Evolutionary conservation across 2,113 vertebrate species (phyloP), one percentile per base, ranked within the genome.

Genomic region (Gasterosteus nipponicus): DNA sequence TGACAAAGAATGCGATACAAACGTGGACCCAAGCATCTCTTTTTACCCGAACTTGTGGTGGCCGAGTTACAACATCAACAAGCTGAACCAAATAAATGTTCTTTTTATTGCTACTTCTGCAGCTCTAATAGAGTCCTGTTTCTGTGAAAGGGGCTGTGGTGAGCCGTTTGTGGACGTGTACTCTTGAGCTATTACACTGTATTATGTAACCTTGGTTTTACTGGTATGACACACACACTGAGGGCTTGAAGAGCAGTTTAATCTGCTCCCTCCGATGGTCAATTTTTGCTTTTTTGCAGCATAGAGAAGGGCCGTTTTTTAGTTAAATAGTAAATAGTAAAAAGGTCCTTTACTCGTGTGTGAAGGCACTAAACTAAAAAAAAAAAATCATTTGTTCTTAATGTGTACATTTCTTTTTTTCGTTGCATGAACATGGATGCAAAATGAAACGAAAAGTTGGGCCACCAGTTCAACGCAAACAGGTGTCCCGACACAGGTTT

Each of bases 271-370:
- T 79, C 66, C 26, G 69, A 84, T 78, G 47, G 72, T 26, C 46
- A 19, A 63, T 70, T 81, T 80, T 35, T 1, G 33, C 66, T 82
- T 59, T 33, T 5, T 33, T 54, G 84, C 69, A 67, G 60, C 38
- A 51, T 0, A 86, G 57, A 92, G 88, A 89, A 93, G 89, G 80
- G 61, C 62, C 83, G 77, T 76, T 90, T 26, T 92, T 81, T 83
- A 78, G 77, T 81, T 86, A 57, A 65, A 81, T 58, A 47, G 47
- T 63, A 84, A 86, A 75, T n/a, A 56, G 11, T 49, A 42, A 10
- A 73, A 73, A 77, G 78, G 83, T 87, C 81, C 80, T 88, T 77
- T 89, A 59, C 64, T 63, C n/a, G 33, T 46, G 60, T 59, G 57
- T 72, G 63, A 64, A 80, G 58, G 73, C 49, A 72, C 47, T 31